Base-by-base conservation (phyloP, 2,113 vertebrate genomes). In the Labeo rohita region DNA sequence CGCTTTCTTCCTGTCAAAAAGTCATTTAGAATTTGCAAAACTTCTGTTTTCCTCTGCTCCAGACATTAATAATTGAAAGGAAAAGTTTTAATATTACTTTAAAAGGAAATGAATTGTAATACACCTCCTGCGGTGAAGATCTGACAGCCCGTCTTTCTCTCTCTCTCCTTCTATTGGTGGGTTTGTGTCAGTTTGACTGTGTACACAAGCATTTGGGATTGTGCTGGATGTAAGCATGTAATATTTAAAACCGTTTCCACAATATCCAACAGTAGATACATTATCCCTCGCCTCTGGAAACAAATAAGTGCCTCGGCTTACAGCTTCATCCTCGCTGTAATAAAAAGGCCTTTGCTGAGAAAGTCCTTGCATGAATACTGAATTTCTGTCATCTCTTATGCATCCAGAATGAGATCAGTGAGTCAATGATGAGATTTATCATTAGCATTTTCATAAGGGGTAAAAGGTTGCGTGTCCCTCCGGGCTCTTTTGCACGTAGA, bases 371-470 rank as follows among this genome's bases (percentile, higher is more conserved):
- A 86, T 88, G 77, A 84, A 86, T 82, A 89, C 82, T 81, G 85
- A 39, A 75, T 89, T 89, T 39, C 52, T 85, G 83, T 83, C 75
- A 68, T 87, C 84, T 54, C 21, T 43, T 36, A 21, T 80, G 88
- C 88, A 86, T 86, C 63, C 47, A 56, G 49, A 86, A 86, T 81
- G 75, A 75, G 77, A 43, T 65, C 56, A 61, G 1, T n/a, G 56
- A 84, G 84, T 86, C 85, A 86, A 86, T 84, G 80, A 86, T 86
- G 66, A 86, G 80, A 75, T 81, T 86, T 68, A 84, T 74, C 81
- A 89, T 89, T 89, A 86, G 39, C 68, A 81, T 89, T 89, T 86
- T 89, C 70, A 86, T 84, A 80, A 89, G 75, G 68, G 56, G 47
- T 72, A 70, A 81, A 89, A 89, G 76, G 88, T 75, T 49, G 49